phyloP scores from a whole-genome alignment of 1,140 invertebrate species.

The Cherax quadricarinatus region DNA sequence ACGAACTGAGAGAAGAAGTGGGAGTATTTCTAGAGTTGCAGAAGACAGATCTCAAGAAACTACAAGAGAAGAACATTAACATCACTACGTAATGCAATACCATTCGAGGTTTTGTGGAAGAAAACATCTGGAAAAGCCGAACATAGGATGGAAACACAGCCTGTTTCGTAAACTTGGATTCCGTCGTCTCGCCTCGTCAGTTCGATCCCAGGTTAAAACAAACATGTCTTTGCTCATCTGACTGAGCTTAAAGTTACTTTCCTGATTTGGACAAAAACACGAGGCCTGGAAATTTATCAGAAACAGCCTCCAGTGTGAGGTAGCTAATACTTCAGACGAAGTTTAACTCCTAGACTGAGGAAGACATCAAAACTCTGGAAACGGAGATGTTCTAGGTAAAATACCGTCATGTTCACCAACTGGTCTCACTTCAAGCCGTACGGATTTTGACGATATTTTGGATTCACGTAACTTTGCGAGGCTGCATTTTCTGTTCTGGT shows the following conservation, averaged over 20 bases:
- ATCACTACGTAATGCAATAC: neutral
- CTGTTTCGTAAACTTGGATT: conserved; percentile 53
- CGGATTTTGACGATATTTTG: conserved; percentile 7
- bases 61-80: conserved; percentile 19
- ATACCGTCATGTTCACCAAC: conserved; percentile 35
- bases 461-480: conserved; percentile 22
- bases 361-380: conserved; percentile 38
- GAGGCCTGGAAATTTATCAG: conserved; percentile 30
- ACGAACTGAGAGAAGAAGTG: conserved; percentile 8
- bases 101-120: neutral
- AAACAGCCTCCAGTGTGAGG: neutral
- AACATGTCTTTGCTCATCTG: conserved; percentile 41
- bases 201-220: conserved; percentile 10
- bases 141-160: conserved; percentile 43
- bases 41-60: conserved; percentile 5
- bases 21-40: conserved; percentile 46
- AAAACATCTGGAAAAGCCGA: conserved; percentile 1
- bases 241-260: conserved; percentile 14
- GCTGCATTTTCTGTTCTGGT: conserved; percentile 28
- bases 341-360: conserved; percentile 38
- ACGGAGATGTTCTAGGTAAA: conserved; percentile 39
- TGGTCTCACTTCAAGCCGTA: conserved; percentile 22
- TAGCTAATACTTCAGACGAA: conserved; percentile 43
- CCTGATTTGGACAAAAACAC: conserved; percentile 5
- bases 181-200: conserved; percentile 11